Evolutionary conservation across 2,888 invertebrate genomes (phyloP), one percentile per base, ranked within the genome.

Genomic region (Lochmaea capreae): DNA sequence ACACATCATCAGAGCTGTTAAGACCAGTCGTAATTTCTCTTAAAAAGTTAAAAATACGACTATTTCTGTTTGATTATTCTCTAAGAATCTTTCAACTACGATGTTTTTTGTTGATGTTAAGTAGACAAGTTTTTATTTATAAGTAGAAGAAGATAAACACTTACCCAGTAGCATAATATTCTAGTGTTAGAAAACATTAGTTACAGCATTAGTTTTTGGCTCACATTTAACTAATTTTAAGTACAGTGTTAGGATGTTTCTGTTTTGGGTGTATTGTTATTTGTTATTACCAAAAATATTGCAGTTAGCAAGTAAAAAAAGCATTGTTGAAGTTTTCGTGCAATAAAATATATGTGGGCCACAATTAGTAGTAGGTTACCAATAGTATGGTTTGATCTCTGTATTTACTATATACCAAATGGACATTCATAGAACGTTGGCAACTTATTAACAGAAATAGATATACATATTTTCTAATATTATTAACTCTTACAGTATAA

Each of bases 261-360:
- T 68, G 68, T 76, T 76, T 76, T 65, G 65, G 33, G 54, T 73
- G 65, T 73, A 74, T 76, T 74, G 76, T 76, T 76, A 74, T 76
- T 76, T 74, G 74, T 73, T 76, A 67, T 73, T 70, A 71, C 63
- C 66, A 57, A 65, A 70, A 76, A 66, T 63, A 71, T 72, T 71
- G 76, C 68, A 72, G 33, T 65, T 71, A 67, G 69, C 69, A 72
- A 72, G 66, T 74, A 76, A 76, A 76, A 72, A 54, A 73, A 72
- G 67, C 65, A 57, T 72, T 76, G 73, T 73, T 76, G 67, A 76
- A 67, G 76, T 76, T 76, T 76, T 67, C 69, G 70, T 74, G 74
- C 74, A 76, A 74, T 76, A 62, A 74, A 72, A 66, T 72, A 65
- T 69, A 72, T 74, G 76, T 76, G 76, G 73, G 76, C 76, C 74